Conservation (phyloP, 2,113 vertebrate genomes). For the Crotalus viridis region DNA sequence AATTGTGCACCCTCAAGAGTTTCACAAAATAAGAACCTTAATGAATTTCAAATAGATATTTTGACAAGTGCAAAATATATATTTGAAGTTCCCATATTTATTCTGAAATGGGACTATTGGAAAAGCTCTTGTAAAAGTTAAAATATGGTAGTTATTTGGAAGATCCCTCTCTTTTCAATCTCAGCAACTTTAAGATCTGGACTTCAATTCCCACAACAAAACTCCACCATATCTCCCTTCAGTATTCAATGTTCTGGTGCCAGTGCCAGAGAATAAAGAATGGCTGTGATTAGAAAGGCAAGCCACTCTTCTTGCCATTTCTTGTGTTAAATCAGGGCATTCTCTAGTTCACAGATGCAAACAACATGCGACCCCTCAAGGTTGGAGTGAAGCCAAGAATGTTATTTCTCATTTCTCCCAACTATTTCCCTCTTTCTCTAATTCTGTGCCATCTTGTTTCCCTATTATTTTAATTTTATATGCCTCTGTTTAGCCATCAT, state of each 20-base stretch:
- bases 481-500: background rate
- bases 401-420: background rate
- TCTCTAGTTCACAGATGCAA: background rate
- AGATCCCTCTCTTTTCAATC: background rate
- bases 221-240: background rate
- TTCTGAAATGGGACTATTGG: background rate
- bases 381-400: background rate
- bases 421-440: background rate
- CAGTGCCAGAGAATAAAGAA: background rate
- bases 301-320: background rate
- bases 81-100: background rate
- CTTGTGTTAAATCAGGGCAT: background rate
- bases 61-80: background rate
- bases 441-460: background rate
- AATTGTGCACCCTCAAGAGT: background rate
- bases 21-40: background rate
- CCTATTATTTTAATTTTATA: background rate
- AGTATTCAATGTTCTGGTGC: background rate
- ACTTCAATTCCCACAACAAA: background rate
- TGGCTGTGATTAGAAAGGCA: background rate
- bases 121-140: background rate
- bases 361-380: background rate
- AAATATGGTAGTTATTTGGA: background rate
- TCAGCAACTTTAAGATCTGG: background rate
- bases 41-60: background rate